phyloP scores from a whole-genome alignment of 2,888 invertebrate genomes.

The Bruchidius siliquastri region DNA sequence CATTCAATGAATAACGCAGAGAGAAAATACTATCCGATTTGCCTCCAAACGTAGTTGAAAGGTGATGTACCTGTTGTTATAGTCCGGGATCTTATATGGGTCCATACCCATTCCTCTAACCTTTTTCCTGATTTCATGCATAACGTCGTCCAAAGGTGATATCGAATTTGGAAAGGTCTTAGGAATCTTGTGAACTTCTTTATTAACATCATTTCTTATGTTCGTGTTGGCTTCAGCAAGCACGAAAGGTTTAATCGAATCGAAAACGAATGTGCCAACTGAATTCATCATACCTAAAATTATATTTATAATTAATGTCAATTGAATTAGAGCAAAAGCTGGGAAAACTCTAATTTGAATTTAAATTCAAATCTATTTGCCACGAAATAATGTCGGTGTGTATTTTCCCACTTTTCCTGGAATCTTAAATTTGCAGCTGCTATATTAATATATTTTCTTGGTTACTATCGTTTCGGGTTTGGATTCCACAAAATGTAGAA shows the following conservation, averaged over 20 bases:
- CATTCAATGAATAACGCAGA: no score
- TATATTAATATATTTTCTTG: no score
- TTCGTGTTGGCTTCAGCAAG: conserved; percentile 73
- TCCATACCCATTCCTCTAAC: conserved; percentile 65
- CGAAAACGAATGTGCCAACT: conserved; percentile 76
- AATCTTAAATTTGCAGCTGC: no score
- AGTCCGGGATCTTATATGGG: conserved; percentile 70
- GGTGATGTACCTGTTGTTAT: conserved; percentile 53
- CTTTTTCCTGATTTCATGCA: conserved; percentile 68
- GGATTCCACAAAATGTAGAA: no score
- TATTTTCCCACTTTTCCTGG: no score
- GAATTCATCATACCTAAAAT: conserved; percentile 67
- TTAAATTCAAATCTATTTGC: no score
- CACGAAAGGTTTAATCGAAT: conserved; percentile 81
- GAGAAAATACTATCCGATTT: no score
- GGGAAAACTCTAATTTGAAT: no score
- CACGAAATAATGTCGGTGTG: no score
- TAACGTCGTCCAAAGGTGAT: conserved; percentile 77
- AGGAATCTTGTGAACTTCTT: conserved; percentile 64
- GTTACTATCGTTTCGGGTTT: no score
- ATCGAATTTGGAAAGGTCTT: conserved; percentile 80
- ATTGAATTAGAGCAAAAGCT: no score
- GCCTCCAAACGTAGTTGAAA: no score
- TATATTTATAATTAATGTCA: background rate
- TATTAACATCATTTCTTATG: conserved; percentile 68